Evolutionary conservation across 1,140 invertebrate species (phyloP).

Genomic region (Formica exsecta): DNA sequence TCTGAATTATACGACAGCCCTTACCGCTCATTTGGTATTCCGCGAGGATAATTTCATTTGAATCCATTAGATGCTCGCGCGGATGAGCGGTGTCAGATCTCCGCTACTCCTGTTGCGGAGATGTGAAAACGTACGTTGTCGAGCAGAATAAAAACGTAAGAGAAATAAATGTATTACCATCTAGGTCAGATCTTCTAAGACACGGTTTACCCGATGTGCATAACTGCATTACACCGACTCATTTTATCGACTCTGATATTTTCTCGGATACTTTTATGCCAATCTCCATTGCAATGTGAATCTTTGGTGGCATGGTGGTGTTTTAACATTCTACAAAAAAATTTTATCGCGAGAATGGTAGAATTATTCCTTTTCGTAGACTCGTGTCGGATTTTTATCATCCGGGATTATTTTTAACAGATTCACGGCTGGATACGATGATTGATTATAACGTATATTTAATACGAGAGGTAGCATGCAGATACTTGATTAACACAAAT

Average conservation of each 20-base stretch:
- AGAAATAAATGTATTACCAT: slow-evolving; percentile 30
- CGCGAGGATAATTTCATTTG: slow-evolving; percentile 75
- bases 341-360: neutral
- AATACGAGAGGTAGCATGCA: neutral
- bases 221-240: neutral
- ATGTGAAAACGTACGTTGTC: slow-evolving; percentile 24
- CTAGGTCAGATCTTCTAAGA: slow-evolving; percentile 23
- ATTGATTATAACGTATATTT: neutral
- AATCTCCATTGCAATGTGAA: neutral
- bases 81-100: slow-evolving; percentile 64
- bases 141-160: slow-evolving; percentile 9
- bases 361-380: neutral
- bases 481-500: neutral
- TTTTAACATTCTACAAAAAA: neutral
- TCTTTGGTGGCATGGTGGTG: neutral
- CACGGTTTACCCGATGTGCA: neutral
- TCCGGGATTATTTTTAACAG: neutral
- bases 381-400: neutral
- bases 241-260: neutral
- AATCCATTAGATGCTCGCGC: slow-evolving; percentile 71
- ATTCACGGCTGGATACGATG: neutral
- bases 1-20: slow-evolving; percentile 76
- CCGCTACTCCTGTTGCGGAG: slow-evolving; percentile 41
- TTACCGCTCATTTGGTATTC: slow-evolving; percentile 78
- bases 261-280: neutral